Evolutionary conservation across 2,113 vertebrate species (phyloP).

Genomic region (Vanacampus margaritifer): DNA sequence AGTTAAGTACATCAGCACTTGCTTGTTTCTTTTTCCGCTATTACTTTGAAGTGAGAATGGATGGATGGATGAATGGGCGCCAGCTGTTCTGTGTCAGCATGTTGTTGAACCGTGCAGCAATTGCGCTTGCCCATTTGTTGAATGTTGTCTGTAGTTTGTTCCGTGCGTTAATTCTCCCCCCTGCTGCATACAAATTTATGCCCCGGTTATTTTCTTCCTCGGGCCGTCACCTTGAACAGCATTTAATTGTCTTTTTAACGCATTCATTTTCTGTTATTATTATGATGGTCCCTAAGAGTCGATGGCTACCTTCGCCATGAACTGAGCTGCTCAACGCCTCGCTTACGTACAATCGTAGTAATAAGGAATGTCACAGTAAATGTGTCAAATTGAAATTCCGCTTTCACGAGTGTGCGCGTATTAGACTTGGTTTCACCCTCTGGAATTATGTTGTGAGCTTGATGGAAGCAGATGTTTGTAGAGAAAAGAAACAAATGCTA

Average conservation of each 20-base stretch:
- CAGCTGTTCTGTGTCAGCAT: conserved; percentile 42
- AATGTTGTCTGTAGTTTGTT: conserved; percentile 46
- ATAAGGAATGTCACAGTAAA: conserved; percentile 30
- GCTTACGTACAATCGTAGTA: conserved; percentile 6
- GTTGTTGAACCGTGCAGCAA: conserved; percentile 49
- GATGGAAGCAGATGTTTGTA: conserved; percentile 70
- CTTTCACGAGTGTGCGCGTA: conserved; percentile 42
- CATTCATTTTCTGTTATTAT: conserved; percentile 29
- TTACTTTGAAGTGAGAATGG: conserved; percentile 21
- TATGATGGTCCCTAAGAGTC: conserved; percentile 27
- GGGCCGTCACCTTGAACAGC: conserved; percentile 34
- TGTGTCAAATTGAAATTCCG: conserved; percentile 38
- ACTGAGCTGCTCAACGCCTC: not conserved
- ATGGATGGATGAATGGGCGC: conserved; percentile 24
- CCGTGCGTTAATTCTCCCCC: conserved; percentile 10
- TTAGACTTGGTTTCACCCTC: conserved; percentile 50
- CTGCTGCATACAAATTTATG: conserved; percentile 47
- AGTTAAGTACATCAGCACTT: conserved; percentile 17
- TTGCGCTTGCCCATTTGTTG: conserved; percentile 27
- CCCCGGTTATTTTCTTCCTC: conserved; percentile 38
- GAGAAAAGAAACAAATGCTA: conserved; percentile 66
- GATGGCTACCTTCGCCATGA: conserved; percentile 20
- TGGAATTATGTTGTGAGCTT: conserved; percentile 52
- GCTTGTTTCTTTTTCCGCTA: conserved; percentile 15
- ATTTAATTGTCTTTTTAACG: conserved; percentile 12